Base-by-base conservation (phyloP, 2,797 vertebrate species). In the Megalops cyprinoides region DNA sequence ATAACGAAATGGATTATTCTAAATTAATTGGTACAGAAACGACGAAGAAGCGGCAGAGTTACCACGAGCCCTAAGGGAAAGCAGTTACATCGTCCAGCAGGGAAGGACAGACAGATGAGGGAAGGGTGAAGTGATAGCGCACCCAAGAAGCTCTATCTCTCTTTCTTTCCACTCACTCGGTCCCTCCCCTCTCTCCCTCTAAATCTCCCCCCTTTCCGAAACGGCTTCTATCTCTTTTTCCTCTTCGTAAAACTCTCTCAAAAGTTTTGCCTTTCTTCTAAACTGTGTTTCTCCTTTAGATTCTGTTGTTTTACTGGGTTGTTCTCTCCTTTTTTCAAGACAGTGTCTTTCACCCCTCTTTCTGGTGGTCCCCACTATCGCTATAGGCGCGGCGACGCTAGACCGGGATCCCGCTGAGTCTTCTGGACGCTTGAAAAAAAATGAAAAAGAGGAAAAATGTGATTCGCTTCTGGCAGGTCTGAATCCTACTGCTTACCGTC, bases 21-120 rank as follows among this genome's bases (percentile, higher is more conserved):
- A 81, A 84, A 77, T n/a, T n/a, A 74, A 37, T 25, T 37, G 28
- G 39, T 42, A 23, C 58, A 69, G 74, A 20, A 71, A 53, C 56
- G 31, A 73, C 42, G 65, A 42, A 76, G 58, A 83, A 31, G 60
- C 79, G 84, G 84, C 83, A 69, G 74, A 49, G 34, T 49, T 37
- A 86, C 79, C 65, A 78, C 39, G 79, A 83, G 49, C 81, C 78
- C 83, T 84, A 84, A 62, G 75, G 42, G 77, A 82, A 87, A 89
- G 81, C 74, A 81, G 81, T 91, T 90, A 92, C 91, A 92, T 93
- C 90, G 91, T 89, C 88, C 85, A 81, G 49, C 9, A 79, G 79
- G 86, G 84, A 65, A 42, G 75, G 86, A 23, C 56, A 83, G 53
- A 67, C 75, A 60, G 85, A 79, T 78, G 79, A 80, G 85, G 83